A percentile compares a stretch with the other conserved stretches of the same genome.
Conservation (phyloP, 2,888 invertebrate genomes). For the Tiphia femorata region DNA sequence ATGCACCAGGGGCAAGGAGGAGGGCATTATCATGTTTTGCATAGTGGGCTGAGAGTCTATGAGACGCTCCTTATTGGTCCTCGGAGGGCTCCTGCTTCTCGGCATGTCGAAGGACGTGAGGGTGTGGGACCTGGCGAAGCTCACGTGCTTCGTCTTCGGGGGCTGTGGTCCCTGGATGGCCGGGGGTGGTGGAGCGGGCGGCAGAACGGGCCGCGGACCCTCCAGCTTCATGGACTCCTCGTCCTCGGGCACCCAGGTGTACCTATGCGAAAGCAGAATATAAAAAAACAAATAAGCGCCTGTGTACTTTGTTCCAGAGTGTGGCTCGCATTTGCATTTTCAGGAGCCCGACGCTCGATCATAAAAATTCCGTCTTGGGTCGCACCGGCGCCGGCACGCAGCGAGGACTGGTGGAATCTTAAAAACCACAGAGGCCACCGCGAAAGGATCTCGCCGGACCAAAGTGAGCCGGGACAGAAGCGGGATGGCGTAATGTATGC, state of each 20-base stretch:
- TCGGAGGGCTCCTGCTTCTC: constrained; percentile 68
- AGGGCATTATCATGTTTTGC: constrained; percentile 52
- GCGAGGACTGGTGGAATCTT: no score
- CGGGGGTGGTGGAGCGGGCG: constrained; percentile 71
- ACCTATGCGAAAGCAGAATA: constrained; percentile 57
- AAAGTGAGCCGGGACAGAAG: no score
- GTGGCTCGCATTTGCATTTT: no score
- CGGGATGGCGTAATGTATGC: no score
- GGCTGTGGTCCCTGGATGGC: constrained; percentile 73
- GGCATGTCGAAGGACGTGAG: constrained; percentile 82
- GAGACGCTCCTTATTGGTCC: constrained; percentile 69
- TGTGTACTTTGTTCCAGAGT: background rate
- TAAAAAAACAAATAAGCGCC: constrained; percentile 10
- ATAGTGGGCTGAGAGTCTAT: constrained; percentile 66
- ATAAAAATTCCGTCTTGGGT: no score
- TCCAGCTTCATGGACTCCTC: constrained; percentile 81
- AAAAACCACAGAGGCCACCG: no score
- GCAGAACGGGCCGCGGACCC: constrained; percentile 73
- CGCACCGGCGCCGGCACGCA: no score
- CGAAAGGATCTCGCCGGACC: no score
- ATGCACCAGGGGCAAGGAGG: constrained; percentile 48
- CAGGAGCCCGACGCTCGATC: no score
- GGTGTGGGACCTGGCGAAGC: constrained; percentile 90
- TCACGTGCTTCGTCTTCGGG: constrained; percentile 89
- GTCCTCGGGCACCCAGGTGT: constrained; percentile 85